Base-by-base conservation (phyloP, 2,797 vertebrate genomes). In the Synanceia verrucosa region DNA sequence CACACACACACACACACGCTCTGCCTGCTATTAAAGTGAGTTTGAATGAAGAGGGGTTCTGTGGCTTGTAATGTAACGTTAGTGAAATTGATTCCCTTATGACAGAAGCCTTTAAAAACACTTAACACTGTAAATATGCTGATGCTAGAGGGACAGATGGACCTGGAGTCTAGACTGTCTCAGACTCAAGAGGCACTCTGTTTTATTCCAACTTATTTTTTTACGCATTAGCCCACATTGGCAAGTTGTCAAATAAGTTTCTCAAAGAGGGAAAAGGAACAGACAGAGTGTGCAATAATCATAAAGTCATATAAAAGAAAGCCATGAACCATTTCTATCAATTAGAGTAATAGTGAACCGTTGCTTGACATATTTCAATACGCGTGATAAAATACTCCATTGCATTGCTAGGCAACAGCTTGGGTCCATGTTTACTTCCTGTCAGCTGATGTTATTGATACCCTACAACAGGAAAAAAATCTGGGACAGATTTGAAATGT, bases 41-140 rank as follows among this genome's bases (percentile, higher is more conserved):
- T 69, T 55, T 76, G 53, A 84, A 80, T 73, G 74, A 81, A 81
- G 48, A 77, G 19, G 12, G 48, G 63, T 71, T 81, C 36, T 29
- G 65, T 52, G 70, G 61, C 51, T 83, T 75, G 90, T 93, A 87
- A 88, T 78, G 78, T 70, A 70, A 61, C 65, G 66, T 77, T 75
- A 81, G 87, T 79, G 81, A 67, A 79, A 77, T 53, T 18, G 23
- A 81, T 74, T 70, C 53, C 55, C 73, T 70, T 41, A 43, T 84
- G 85, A 86, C 79, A 81, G 62, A 53, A 51, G 50, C 44, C 73
- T 83, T 81, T 71, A 69, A 70, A 82, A 28, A 52, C 59, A 70
- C 51, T 71, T 79, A 59, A 76, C 57, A 60, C 13, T 57, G 47
- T 55, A 56, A 77, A 50, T 59, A 41, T 50, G 39, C 62, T 41